Evolutionary conservation across 2,113 vertebrate genomes (phyloP), one percentile per base, ranked within the genome.

Genomic region (Bos javanicus): DNA sequence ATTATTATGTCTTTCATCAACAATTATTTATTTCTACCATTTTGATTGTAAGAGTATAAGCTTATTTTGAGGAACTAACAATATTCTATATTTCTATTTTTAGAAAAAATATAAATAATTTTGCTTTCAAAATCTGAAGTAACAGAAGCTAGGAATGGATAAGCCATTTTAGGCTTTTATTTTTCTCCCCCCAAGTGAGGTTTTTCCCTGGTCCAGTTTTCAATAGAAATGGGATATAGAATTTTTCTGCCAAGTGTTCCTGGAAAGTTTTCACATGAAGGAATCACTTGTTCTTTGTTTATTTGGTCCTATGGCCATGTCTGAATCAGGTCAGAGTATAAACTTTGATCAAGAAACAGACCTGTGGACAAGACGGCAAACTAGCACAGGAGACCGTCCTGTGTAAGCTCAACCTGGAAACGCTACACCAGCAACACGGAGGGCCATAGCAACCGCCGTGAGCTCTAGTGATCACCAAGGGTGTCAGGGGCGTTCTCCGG

Each of bases 91-190:
- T 56, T 96, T 86, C 50, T 76, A 87, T 67, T 88, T 83, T 90
- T 6, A 28, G 43, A 33, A 39, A 82, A 71, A 23, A 43, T 23
- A 39, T 36, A 59, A 76, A 81, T 80, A 52, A 11, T 67, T 95
- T 96, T 81, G 25, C 7, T 96, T 95, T 95, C 11, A 83, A 94
- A 91, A 57, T 95, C 33, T 83, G 13, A 13, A 83, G 15, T 83
- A 57, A 86, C 33, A 4, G 59, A 91, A 56, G 6, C 3, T 56
- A 28, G 28, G 21, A 94, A 87, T 46, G 12, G 46, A 16, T 50
- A 90, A 16, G 19, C 1, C 5, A 46, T 86, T 82, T 83, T 62
- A 95, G 60, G 12, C 17, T 90, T 94, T 92, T 92, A 87, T 56
- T 54, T n/a, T n/a, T 4, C 13, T 13, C 3, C 11, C 9, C 39